Base-by-base conservation (phyloP, 1,140 invertebrate species). In the Maniola jurtina region DNA sequence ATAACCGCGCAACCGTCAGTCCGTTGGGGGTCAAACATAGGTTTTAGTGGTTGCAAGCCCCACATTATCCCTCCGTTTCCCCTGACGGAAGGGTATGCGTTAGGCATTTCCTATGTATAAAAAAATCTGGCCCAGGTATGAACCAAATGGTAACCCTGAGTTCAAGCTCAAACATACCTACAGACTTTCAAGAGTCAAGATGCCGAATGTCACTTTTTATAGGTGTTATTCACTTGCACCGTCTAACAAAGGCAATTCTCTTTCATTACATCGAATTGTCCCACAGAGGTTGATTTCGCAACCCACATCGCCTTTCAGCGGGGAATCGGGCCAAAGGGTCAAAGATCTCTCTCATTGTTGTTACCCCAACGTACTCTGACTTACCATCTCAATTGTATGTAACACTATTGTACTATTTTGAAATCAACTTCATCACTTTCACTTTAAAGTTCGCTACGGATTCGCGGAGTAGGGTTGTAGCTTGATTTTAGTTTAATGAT, bases 321-420 rank as follows among this genome's bases (percentile, higher is more conserved):
- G 64, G 65, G 75, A 79, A 80, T 62, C 73, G 61, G 77, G 73
- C 14, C 75, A 80, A 54, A 66, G 68, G 80, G 76, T 80, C 80
- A 79, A 79, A 82, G 73, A 79, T 78, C 80, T 71, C 80, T 71
- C 58, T 62, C 67, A 73, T 74, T 73, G 72, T 73, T 70, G 64
- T 48, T 60, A 71, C 70, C 68, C 68, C 65, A 68, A 65, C 59
- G 62, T 47, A 48, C 61, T 25, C 4, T 25, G 10, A 38, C 38
- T 54, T 14, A 15, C 52, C 38, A 52, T 63, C 59, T 50, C 60
- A 14, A 54, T 62, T 62, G 60, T 62, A 52, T 38, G 50, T 50
- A 40, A 40, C 15, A 40, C 34, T 13, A 62, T 62, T 62, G 60
- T 62, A 40, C 5, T 15, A 15, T 40, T 47, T 7, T 35, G 13